These are phyloP conservation scores for Falco concolor DNA, from an alignment of 2,797 vertebrate species.

Conservation along the genomic window DNA sequence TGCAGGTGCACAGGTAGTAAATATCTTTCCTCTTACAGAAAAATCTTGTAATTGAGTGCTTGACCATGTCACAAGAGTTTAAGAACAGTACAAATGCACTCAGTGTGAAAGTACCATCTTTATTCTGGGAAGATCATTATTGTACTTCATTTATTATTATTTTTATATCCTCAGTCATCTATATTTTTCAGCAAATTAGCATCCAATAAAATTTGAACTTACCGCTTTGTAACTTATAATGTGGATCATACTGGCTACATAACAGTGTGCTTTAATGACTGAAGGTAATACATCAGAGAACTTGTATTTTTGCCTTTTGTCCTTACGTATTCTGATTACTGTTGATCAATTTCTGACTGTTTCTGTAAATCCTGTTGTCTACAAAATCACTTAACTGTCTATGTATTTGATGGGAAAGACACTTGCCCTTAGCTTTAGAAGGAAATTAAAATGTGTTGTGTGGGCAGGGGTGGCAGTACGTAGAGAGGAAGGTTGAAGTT, in stretches of 20 bases:
- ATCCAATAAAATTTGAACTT: neutral
- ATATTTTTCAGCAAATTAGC: neutral
- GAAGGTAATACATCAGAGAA: neutral
- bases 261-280: neutral
- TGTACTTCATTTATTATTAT: neutral
- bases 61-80: neutral
- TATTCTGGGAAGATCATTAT: neutral
- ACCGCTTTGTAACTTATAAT: neutral
- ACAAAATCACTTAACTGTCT: neutral
- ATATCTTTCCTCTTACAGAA: neutral
- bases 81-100: neutral
- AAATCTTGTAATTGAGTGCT: neutral
- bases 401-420: neutral
- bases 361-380: neutral
- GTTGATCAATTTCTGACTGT: neutral
- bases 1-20: neutral
- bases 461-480: too few relatives aligned
- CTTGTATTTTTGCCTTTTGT: neutral
- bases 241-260: neutral
- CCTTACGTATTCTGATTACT: neutral
- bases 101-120: neutral
- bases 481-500: neutral
- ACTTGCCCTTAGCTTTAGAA: neutral
- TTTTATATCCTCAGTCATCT: neutral
- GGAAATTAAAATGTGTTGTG: neutral